These are phyloP conservation scores for Ammodytes marinus DNA, from an alignment of 2,113 vertebrate species.

Conservation along the genomic window DNA sequence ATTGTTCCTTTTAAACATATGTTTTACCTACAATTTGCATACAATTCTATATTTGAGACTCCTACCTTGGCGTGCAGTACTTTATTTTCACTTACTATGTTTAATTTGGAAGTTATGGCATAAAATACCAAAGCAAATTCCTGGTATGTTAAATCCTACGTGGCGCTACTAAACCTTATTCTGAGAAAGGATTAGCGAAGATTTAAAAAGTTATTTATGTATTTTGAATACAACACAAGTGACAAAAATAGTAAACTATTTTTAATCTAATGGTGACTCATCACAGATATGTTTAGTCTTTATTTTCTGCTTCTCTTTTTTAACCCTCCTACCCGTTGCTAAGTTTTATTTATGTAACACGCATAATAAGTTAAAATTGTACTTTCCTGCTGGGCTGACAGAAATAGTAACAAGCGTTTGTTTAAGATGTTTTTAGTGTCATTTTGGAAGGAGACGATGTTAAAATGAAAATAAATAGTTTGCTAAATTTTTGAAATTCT, in stretches of 20 bases:
- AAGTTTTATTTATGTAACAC: conserved; percentile 15
- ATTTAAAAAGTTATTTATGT: too few relatives aligned
- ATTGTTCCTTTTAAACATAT: background rate
- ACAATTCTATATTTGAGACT: too few relatives aligned
- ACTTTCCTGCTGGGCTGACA: background rate
- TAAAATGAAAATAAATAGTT: background rate
- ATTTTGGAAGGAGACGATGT: background rate
- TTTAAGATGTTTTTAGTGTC: background rate
- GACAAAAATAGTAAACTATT: background rate
- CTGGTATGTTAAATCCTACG: too few relatives aligned
- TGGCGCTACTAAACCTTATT: too few relatives aligned
- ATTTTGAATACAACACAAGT: background rate
- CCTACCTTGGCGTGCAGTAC: too few relatives aligned
- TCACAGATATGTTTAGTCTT: background rate
- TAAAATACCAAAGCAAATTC: too few relatives aligned
- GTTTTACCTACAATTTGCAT: too few relatives aligned
- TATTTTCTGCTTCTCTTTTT: background rate
- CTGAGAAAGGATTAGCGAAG: too few relatives aligned
- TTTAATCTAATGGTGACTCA: background rate
- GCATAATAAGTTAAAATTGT: background rate
- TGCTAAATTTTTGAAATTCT: conserved; percentile 14
- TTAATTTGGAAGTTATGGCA: too few relatives aligned
- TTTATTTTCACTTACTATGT: too few relatives aligned
- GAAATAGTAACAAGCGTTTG: background rate
- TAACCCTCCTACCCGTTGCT: background rate